Conservation (phyloP, 2,113 vertebrate genomes). For the Myanophis thanlyinensis region DNA sequence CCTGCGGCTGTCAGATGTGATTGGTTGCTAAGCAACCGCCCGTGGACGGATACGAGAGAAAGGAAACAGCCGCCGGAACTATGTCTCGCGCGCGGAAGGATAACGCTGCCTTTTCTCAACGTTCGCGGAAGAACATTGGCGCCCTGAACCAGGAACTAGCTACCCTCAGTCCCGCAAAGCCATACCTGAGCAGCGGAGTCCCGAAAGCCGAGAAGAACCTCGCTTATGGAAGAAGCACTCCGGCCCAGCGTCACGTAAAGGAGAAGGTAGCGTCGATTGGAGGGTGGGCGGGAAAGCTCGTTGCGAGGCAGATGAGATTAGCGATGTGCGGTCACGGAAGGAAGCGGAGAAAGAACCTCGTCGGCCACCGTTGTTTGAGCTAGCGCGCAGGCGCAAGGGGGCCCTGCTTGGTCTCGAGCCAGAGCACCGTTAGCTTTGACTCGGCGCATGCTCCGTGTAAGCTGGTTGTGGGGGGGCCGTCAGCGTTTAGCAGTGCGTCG, state of each 20-base stretch:
- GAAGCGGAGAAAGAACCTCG: background rate
- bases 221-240: background rate
- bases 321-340: background rate
- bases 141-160: background rate
- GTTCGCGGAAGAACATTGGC: background rate
- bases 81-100: background rate
- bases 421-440: background rate
- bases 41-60: background rate
- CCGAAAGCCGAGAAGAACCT: too few relatives aligned
- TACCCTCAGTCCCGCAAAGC: background rate
- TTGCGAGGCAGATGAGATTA: too few relatives aligned
- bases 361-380: conserved; percentile 22
- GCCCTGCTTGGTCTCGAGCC: rapidly evolving
- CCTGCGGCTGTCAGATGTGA: rapidly evolving
- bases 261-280: background rate
- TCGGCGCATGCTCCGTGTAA: background rate
- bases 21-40: background rate
- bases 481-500: background rate
- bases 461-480: background rate
- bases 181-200: background rate
- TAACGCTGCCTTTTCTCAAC: background rate
- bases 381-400: background rate
- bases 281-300: too few relatives aligned
- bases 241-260: background rate
- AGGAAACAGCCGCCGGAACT: rapidly evolving